These are phyloP conservation scores for Lepisosteus oculatus DNA, from an alignment of 2,113 vertebrate species.

Conservation along the genomic window DNA sequence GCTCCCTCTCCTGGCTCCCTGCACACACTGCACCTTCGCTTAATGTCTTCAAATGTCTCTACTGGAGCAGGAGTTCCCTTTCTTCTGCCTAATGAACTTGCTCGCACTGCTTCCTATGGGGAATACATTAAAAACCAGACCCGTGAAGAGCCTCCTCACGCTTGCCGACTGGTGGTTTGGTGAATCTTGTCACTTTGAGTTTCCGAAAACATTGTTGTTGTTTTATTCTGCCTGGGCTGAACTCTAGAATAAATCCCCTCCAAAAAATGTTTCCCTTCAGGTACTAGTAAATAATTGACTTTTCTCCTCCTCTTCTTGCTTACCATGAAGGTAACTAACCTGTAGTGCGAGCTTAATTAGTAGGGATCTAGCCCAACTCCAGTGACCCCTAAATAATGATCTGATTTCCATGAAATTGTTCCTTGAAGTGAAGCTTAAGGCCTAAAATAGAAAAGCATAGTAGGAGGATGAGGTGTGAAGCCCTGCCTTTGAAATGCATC, in stretches of 20 bases:
- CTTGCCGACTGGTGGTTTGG: not conserved
- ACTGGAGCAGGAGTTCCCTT: not conserved
- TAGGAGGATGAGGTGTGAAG: not conserved
- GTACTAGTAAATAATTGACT: too few species aligned
- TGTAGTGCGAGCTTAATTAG: not conserved
- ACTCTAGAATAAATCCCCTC: too few species aligned
- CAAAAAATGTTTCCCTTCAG: too few species aligned
- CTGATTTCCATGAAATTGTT: not conserved
- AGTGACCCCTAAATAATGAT: not conserved
- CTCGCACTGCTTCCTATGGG: not conserved
- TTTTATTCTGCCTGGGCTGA: too few species aligned
- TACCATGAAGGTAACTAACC: conserved; percentile 1
- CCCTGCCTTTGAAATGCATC: not conserved
- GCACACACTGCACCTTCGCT: not conserved
- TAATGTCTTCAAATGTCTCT: conserved; percentile 11
- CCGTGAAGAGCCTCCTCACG: not conserved
- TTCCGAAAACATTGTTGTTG: too few species aligned
- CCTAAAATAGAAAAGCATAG: not conserved
- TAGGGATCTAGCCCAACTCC: not conserved
- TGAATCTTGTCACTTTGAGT: too few species aligned
- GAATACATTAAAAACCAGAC: not conserved
- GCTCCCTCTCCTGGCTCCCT: not conserved
- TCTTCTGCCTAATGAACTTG: not conserved
- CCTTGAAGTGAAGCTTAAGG: not conserved
- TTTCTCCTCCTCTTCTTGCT: not conserved